A percentile compares a stretch with the other conserved stretches of the same genome.
Conservation (phyloP, 2,113 vertebrate species). For the Salminus brasiliensis region DNA sequence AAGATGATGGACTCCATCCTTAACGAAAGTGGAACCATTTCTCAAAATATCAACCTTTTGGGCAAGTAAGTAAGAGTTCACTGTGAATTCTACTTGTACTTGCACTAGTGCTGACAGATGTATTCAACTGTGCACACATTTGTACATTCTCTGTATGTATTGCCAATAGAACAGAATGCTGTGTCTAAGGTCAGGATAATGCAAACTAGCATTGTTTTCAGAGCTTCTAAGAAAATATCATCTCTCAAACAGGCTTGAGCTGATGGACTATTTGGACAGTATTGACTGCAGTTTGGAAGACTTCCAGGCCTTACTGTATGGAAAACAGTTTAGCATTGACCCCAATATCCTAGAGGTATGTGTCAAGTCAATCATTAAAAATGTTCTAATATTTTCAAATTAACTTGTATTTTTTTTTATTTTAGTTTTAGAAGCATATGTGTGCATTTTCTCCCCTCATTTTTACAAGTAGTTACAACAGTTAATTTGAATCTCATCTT, state of each 20-base stretch:
- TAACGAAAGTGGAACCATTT: conserved; percentile 86
- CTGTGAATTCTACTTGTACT: too few species aligned
- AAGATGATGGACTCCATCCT: conserved; percentile 98
- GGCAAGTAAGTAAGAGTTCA: conserved; percentile 85
- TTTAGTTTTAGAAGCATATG: background rate
- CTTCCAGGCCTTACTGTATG: conserved; percentile 93
- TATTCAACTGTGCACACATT: too few species aligned
- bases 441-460: background rate
- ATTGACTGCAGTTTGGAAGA: conserved; percentile 98
- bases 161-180: too few species aligned
- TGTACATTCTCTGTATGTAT: too few species aligned
- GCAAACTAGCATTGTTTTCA: background rate
- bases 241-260: conserved; percentile 81
- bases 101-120: too few species aligned
- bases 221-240: background rate
- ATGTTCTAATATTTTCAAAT: background rate
- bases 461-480: too few species aligned
- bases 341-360: conserved; percentile 83
- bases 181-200: too few species aligned
- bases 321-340: conserved; percentile 91
- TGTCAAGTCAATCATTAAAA: background rate
- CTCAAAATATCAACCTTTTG: conserved; percentile 93
- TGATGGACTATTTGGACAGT: conserved; percentile 97
- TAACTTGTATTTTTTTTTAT: background rate
- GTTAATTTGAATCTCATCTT: background rate